A percentile compares a stretch with the other conserved stretches of the same genome.
Conservation (phyloP, 2,113 vertebrate genomes). For the Festucalex cinctus region DNA sequence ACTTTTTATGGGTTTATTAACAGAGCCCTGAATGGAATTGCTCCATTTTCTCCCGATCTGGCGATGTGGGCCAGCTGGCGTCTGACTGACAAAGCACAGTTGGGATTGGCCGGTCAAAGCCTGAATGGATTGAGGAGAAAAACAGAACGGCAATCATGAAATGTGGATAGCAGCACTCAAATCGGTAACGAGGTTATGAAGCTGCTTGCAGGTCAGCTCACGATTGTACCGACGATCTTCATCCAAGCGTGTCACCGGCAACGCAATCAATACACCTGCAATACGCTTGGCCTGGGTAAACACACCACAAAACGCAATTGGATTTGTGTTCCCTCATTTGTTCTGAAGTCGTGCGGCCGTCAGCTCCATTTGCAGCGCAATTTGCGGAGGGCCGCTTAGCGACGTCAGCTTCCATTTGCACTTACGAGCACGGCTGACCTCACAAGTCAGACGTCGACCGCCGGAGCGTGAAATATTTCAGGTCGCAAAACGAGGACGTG, state of each 20-base stretch:
- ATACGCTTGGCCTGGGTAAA: neutral
- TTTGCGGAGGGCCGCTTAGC: constrained; percentile 33
- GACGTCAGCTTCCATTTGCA: constrained; percentile 55
- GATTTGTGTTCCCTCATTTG: constrained; percentile 37
- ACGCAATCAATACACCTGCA: neutral
- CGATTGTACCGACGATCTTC: neutral
- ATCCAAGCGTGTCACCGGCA: neutral
- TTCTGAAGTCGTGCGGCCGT: constrained; percentile 39
- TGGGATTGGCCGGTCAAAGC: no score
- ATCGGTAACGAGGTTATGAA: no score
- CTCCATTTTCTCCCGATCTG: no score
- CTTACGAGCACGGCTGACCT: constrained; percentile 40
- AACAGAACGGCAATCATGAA: no score
- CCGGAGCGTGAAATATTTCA: constrained; percentile 55
- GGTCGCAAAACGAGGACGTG: constrained; percentile 21
- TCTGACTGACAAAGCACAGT: no score
- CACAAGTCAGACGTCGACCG: constrained; percentile 42
- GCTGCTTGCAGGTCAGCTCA: no score
- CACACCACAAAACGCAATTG: constrained; percentile 34
- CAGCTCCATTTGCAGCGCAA: constrained; percentile 32
- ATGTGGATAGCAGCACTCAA: no score
- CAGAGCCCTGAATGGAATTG: no score
- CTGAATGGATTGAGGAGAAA: no score
- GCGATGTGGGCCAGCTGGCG: no score
- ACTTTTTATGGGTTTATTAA: no score